Percentiles rank a stretch among this genome's conserved stretches.
Evolutionary conservation across 1,140 invertebrate species (phyloP).

Genomic region (Mactra quadrangularis): DNA sequence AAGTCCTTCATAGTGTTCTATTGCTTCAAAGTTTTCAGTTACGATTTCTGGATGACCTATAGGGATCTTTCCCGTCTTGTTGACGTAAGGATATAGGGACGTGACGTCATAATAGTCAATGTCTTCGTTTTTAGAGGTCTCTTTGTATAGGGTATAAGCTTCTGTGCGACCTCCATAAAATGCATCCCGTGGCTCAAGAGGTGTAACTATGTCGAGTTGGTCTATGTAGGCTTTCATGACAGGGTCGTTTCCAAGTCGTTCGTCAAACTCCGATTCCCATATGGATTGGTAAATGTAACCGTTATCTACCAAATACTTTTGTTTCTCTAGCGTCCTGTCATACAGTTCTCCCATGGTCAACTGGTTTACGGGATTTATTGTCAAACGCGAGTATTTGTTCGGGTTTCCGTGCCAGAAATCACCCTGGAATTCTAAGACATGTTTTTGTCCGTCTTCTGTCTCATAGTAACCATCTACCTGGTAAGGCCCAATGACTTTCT

Average conservation of each 20-base stretch:
- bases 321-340: constrained; percentile 29
- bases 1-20: constrained; percentile 19
- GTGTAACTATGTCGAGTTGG: background rate
- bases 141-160: constrained; percentile 21
- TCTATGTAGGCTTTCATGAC: constrained; percentile 15
- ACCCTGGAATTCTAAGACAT: constrained; percentile 63
- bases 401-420: constrained; percentile 67
- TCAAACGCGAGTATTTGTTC: constrained; percentile 29
- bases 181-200: constrained; percentile 3
- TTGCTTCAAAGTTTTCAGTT: constrained; percentile 7
- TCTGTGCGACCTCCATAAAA: constrained; percentile 22
- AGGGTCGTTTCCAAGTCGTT: background rate
- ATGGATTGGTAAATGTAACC: constrained; percentile 18
- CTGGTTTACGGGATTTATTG: constrained; percentile 15
- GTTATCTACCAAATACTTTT: constrained; percentile 18
- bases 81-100: constrained; percentile 22
- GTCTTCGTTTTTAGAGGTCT: background rate
- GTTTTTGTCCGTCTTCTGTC: constrained; percentile 12
- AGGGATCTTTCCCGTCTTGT: constrained; percentile 17
- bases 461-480: constrained; percentile 47
- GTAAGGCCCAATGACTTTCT: constrained; percentile 22
- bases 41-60: constrained; percentile 19
- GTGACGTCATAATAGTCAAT: constrained; percentile 22
- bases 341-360: constrained; percentile 54
- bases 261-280: constrained; percentile 28